phyloP scores from a whole-genome alignment of 2,888 invertebrate species.

The Gastracanthus pulcherrimus region DNA sequence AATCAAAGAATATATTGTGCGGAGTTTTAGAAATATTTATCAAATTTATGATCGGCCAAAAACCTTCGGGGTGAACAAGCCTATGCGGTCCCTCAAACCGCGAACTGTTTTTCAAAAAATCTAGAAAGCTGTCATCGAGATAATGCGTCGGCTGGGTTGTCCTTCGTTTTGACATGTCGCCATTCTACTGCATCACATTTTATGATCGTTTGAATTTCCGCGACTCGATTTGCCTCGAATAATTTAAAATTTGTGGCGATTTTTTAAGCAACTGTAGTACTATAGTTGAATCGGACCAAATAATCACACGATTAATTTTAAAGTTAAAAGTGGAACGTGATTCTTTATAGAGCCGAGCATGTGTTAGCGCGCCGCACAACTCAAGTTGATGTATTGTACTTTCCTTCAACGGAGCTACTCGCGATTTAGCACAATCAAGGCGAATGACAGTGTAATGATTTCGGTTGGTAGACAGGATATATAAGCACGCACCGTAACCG shows the following conservation, averaged over 20 bases:
- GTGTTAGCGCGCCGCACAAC: background rate
- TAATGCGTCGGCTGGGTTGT: slow-evolving; percentile 59
- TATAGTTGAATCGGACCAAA: slow-evolving; percentile 59
- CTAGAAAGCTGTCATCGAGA: slow-evolving; percentile 57
- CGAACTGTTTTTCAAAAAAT: slow-evolving; percentile 48
- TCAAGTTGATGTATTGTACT: background rate
- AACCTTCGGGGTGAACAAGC: no score
- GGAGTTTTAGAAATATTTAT: no score
- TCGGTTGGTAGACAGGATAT: background rate
- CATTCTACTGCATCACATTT: slow-evolving; percentile 45
- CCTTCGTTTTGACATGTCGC: slow-evolving; percentile 51
- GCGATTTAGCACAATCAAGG: background rate
- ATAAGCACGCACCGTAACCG: background rate
- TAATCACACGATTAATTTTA: background rate
- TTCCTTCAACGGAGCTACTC: background rate
- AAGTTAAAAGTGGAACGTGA: background rate
- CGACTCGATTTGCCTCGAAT: slow-evolving; percentile 53
- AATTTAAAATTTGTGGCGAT: slow-evolving; percentile 35
- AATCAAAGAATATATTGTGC: no score
- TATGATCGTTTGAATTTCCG: slow-evolving; percentile 55
- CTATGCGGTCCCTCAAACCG: no score
- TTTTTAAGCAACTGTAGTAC: no score
- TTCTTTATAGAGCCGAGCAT: background rate
- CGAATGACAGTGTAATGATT: background rate
- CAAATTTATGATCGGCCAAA: no score